Evolutionary conservation across 2,888 invertebrate genomes (phyloP).

Genomic region (Allophyes oxyacanthae): DNA sequence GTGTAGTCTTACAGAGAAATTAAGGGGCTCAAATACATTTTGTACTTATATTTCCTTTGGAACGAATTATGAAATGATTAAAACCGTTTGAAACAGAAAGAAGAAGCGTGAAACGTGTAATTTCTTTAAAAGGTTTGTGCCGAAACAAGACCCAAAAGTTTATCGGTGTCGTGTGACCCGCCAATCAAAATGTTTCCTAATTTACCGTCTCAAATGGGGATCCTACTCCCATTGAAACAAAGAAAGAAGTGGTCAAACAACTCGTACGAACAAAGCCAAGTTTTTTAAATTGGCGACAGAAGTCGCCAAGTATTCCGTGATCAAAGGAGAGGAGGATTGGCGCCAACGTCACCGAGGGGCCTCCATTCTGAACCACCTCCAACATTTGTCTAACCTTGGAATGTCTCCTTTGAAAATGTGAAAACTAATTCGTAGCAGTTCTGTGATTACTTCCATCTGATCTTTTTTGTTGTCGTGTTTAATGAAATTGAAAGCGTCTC

Average conservation of each 20-base stretch:
- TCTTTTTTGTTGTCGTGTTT: slow-evolving; percentile 74
- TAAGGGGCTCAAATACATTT: slow-evolving; percentile 61
- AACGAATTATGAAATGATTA: slow-evolving; percentile 52
- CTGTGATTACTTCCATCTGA: slow-evolving; percentile 71
- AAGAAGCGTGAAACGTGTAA: slow-evolving; percentile 52
- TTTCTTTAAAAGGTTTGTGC: slow-evolving; percentile 66
- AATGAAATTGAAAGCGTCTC: slow-evolving; percentile 74
- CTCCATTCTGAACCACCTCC: slow-evolving; percentile 65
- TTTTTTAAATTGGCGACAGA: slow-evolving; percentile 74
- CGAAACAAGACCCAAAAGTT: slow-evolving; percentile 64
- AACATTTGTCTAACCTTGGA: slow-evolving; percentile 81
- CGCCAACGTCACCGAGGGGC: slow-evolving; percentile 61
- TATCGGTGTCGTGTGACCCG: slow-evolving; percentile 61
- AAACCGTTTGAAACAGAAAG: slow-evolving; percentile 56
- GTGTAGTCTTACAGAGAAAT: slow-evolving; percentile 70
- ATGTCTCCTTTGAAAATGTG: slow-evolving; percentile 81
- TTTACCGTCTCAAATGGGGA: slow-evolving; percentile 65
- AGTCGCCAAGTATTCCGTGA: slow-evolving; percentile 75
- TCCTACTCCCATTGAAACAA: slow-evolving; percentile 65
- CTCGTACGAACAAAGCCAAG: slow-evolving; percentile 68
- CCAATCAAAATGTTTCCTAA: slow-evolving; percentile 71
- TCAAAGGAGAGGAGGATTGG: slow-evolving; percentile 75
- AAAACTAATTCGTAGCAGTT: slow-evolving; percentile 84
- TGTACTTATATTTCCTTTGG: slow-evolving; percentile 39
- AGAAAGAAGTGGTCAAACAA: slow-evolving; percentile 73